phyloP scores from a whole-genome alignment of 2,797 vertebrate species.

The Hypotaenidia philippensis region DNA sequence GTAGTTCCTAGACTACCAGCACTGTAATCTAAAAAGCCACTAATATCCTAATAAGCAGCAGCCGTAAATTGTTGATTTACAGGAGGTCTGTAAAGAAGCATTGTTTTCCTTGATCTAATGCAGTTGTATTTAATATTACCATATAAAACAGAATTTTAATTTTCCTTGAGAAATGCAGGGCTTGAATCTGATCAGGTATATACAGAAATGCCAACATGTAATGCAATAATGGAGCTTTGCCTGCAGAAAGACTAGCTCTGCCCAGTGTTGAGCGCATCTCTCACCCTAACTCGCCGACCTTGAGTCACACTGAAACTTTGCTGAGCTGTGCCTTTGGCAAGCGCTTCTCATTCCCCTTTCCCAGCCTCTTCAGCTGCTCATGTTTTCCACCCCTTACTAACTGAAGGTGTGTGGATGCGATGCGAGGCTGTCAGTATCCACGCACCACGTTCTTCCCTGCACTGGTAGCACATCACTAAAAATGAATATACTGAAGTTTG shows the following conservation, averaged over 20 bases:
- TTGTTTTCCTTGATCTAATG: conserved; percentile 48
- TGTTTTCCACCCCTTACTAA: background rate
- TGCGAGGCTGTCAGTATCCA: background rate
- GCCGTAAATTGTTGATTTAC: conserved; percentile 60
- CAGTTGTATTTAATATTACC: conserved; percentile 42
- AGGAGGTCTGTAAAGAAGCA: conserved; percentile 56
- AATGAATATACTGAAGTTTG: background rate
- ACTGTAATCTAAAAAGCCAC: conserved; percentile 61
- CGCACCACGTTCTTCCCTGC: fast-evolving
- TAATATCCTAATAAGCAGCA: conserved; percentile 65
- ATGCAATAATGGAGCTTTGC: background rate
- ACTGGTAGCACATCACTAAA: background rate
- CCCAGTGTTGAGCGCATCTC: background rate
- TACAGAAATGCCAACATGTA: background rate
- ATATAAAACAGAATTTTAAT: conserved; percentile 52
- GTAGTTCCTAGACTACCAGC: conserved; percentile 43
- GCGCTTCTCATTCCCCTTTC: background rate
- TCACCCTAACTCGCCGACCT: background rate
- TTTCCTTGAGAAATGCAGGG: conserved; percentile 35
- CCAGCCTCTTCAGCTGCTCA: background rate
- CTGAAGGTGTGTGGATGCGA: background rate
- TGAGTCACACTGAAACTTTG: background rate
- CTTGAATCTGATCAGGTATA: background rate
- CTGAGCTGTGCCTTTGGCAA: background rate
- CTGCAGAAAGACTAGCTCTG: background rate